Evolutionary conservation across 2,888 invertebrate genomes (phyloP).

Genomic region (Acanthosepion lycidas): DNA sequence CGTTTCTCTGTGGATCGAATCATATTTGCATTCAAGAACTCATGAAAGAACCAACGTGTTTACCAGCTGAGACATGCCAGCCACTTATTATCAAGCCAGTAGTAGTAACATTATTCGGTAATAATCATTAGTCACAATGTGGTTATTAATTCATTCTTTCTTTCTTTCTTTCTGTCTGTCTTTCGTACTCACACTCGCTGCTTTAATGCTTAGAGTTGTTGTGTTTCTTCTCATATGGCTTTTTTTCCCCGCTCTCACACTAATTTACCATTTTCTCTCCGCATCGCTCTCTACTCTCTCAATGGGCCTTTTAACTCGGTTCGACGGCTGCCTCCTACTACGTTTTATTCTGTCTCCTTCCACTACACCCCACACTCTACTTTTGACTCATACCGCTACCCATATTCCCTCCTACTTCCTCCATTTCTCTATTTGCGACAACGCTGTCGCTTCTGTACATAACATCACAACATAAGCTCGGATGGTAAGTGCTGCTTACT

Average conservation of each 20-base stretch:
- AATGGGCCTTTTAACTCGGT: not conserved
- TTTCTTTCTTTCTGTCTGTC: not conserved
- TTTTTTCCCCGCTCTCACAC: not conserved
- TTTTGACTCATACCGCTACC: not conserved
- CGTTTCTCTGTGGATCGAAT: not conserved
- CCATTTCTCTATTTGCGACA: not conserved
- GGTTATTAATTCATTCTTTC: constrained; percentile 15
- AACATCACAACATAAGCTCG: constrained; percentile 33
- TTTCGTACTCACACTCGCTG: not conserved
- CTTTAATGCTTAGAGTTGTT: not conserved
- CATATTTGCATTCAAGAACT: not conserved
- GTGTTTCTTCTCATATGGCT: constrained; percentile 33
- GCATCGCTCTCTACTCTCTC: not conserved
- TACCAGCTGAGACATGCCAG: not conserved
- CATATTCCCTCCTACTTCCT: not conserved
- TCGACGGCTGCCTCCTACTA: not conserved
- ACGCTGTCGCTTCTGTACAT: constrained; percentile 14
- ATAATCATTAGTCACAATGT: constrained; percentile 33
- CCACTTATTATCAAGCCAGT: constrained; percentile 14
- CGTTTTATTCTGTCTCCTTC: not conserved
- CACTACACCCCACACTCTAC: not conserved
- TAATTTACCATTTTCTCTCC: not conserved
- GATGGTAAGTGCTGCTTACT: constrained; percentile 23
- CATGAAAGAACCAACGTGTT: not conserved
- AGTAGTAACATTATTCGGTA: constrained; percentile 33